A percentile compares a stretch with the other conserved stretches of the same genome.
These are phyloP conservation scores for Cyanoramphus novaezelandiae DNA, from an alignment of 2,113 vertebrate genomes.

Conservation along the genomic window DNA sequence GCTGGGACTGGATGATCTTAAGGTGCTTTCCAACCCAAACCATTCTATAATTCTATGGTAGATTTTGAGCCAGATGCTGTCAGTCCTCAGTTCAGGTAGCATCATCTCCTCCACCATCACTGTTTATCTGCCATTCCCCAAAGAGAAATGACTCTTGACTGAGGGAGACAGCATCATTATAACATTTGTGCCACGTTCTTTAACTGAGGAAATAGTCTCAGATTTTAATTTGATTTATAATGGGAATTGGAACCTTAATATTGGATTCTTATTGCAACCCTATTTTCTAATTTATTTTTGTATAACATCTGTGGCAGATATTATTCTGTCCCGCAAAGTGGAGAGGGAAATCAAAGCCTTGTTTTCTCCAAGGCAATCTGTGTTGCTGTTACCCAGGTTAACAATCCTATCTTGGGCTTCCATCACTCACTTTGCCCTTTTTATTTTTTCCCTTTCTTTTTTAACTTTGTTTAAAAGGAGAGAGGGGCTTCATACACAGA, in stretches of 20 bases:
- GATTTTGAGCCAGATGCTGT: background rate
- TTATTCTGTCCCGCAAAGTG: background rate
- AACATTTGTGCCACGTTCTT: background rate
- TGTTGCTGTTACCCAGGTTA: background rate
- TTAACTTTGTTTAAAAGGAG: background rate
- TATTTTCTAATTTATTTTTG: background rate
- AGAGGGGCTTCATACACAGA: background rate
- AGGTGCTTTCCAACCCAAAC: background rate
- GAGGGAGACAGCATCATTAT: background rate
- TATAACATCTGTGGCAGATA: background rate
- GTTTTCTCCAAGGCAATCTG: background rate
- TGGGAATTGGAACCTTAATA: background rate
- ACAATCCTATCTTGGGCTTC: background rate
- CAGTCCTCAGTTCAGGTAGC: background rate
- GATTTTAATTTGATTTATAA: background rate
- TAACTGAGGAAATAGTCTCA: background rate
- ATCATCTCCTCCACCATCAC: background rate
- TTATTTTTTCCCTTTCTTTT: too few species aligned
- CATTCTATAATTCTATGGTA: background rate
- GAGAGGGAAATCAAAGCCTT: background rate
- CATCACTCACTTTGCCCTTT: background rate
- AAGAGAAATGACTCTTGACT: background rate
- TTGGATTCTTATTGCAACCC: background rate
- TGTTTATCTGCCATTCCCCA: background rate
- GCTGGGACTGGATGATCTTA: background rate